A percentile compares a stretch with the other conserved stretches of the same genome.
phyloP scores from a whole-genome alignment of 2,888 invertebrate genomes.

The Cataglyphis albicans region DNA sequence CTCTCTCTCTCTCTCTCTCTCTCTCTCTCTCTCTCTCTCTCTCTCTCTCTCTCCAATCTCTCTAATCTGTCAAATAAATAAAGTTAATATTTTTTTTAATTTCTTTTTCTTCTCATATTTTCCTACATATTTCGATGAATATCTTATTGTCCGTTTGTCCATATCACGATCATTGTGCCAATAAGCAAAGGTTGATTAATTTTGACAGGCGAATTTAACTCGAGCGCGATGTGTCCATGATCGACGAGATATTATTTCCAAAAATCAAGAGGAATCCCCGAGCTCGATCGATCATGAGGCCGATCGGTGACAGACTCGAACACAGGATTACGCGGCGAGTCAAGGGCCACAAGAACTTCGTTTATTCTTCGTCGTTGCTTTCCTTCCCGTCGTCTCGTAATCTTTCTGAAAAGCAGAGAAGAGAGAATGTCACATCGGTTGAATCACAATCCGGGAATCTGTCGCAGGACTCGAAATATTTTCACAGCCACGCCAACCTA shows the following conservation, averaged over 20 bases:
- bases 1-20: no score
- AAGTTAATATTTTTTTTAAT: slow-evolving; percentile 13
- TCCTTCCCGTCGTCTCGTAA: slow-evolving; percentile 35
- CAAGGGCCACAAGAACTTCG: slow-evolving; percentile 59
- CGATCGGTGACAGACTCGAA: slow-evolving; percentile 39
- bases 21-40: no score
- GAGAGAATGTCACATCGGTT: slow-evolving; percentile 50
- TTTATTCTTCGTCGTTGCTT: slow-evolving; percentile 46
- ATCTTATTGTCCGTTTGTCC: not conserved
- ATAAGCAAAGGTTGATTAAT: slow-evolving; percentile 19
- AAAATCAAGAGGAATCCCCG: slow-evolving; percentile 19
- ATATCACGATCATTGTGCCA: not conserved
- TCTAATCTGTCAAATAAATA: not conserved
- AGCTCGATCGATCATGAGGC: slow-evolving; percentile 67
- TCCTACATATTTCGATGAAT: not conserved
- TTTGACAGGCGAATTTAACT: slow-evolving; percentile 16
- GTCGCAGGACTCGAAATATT: slow-evolving; percentile 81
- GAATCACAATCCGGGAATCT: slow-evolving; percentile 67
- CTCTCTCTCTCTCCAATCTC: not conserved
- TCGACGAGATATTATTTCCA: slow-evolving; percentile 49
- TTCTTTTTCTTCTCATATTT: not conserved
- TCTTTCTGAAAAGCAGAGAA: slow-evolving; percentile 63
- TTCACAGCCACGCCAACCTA: slow-evolving; percentile 81
- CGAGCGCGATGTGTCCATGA: slow-evolving; percentile 31
- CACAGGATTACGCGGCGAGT: slow-evolving; percentile 59